Percentiles rank a stretch among this genome's conserved stretches.
phyloP scores from a whole-genome alignment of 2,888 invertebrate genomes.

The Zaprionus lineosus region DNA sequence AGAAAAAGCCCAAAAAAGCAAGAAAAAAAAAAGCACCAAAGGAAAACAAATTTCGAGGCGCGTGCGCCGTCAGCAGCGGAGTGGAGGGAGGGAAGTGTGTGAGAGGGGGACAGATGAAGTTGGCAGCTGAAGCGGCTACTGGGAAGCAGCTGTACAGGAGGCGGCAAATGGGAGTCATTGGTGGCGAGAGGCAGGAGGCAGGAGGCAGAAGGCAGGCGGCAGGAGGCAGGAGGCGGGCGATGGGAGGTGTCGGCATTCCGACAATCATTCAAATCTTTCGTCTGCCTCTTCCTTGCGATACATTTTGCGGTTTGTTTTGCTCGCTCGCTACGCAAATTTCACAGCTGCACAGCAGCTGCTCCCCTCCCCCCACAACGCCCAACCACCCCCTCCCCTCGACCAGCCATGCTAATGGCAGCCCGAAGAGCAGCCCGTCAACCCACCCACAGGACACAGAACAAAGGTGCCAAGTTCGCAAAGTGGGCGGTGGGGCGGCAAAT shows the following conservation, averaged over 20 bases:
- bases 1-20: constrained; percentile 15
- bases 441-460: constrained; percentile 22
- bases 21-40: constrained; percentile 31
- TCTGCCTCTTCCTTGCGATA: constrained; percentile 16
- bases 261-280: constrained; percentile 43
- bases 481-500: constrained; percentile 2
- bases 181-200: too few species aligned
- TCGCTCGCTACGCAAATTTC: constrained; percentile 61
- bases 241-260: constrained; percentile 18
- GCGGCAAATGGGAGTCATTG: too few species aligned
- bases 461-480: constrained; percentile 64
- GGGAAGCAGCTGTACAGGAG: too few species aligned
- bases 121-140: neutral
- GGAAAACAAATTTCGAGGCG: constrained; percentile 39
- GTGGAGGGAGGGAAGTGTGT: neutral
- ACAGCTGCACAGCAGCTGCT: constrained; percentile 30
- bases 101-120: constrained; percentile 16
- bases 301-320: constrained; percentile 71
- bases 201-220: constrained; percentile 19
- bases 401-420: too few species aligned
- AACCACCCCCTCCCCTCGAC: too few species aligned
- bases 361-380: neutral
- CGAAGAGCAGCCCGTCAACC: too few species aligned
- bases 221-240: neutral
- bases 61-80: constrained; percentile 51